These are phyloP conservation scores for Serinus canaria DNA, from an alignment of 2,113 vertebrate species.

Conservation along the genomic window DNA sequence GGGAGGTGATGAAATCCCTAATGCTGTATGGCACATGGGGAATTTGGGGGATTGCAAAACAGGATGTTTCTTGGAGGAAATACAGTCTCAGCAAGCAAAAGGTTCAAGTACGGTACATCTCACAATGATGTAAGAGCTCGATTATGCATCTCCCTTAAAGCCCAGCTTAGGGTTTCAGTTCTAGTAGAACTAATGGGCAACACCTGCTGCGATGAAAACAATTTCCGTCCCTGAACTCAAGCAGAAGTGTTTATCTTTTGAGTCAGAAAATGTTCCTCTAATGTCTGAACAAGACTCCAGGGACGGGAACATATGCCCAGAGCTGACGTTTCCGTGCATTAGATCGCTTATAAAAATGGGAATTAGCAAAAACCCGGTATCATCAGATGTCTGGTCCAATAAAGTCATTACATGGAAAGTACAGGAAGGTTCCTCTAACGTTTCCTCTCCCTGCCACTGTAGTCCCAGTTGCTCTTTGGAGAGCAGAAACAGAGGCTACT, in stretches of 20 bases:
- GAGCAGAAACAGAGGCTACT: conserved; percentile 8
- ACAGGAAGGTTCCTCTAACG: neutral
- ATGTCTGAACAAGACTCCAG: conserved; percentile 69
- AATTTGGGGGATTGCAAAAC: conserved; percentile 62
- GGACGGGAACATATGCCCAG: conserved; percentile 56
- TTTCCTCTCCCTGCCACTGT: conserved; percentile 33
- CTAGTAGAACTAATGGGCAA: conserved; percentile 66
- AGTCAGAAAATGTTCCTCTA: conserved; percentile 75
- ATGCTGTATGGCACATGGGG: conserved; percentile 33
- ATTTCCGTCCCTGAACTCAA: conserved; percentile 48
- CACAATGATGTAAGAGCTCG: conserved; percentile 56
- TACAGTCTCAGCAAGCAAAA: conserved; percentile 54
- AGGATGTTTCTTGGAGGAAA: conserved; percentile 66
- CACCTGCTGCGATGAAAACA: conserved; percentile 64
- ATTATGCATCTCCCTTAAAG: conserved; percentile 64
- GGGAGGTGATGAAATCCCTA: conserved; percentile 45
- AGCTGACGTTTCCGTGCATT: conserved; percentile 51
- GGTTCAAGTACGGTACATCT: conserved; percentile 68
- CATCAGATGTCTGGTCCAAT: conserved; percentile 50
- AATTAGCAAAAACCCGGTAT: conserved; percentile 67
- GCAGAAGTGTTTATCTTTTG: conserved; percentile 68
- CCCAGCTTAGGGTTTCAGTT: conserved; percentile 52
- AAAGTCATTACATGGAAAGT: conserved; percentile 55
- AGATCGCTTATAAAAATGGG: conserved; percentile 67
- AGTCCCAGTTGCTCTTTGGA: neutral